These are phyloP conservation scores for Phoronis australis DNA, from an alignment of 2,888 invertebrate species.

Conservation along the genomic window DNA sequence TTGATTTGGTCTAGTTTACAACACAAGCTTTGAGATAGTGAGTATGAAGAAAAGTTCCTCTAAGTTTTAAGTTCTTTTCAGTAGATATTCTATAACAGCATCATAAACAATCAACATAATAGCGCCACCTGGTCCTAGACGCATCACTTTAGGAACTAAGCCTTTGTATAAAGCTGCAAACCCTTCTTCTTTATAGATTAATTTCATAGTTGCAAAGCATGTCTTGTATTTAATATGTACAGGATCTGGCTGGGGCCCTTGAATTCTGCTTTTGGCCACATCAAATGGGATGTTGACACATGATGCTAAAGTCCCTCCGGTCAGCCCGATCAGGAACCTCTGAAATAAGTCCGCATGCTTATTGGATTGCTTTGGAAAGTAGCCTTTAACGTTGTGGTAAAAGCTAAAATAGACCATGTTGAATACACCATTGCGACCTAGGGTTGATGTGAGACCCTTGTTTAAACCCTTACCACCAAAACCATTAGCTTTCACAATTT, in stretches of 20 bases:
- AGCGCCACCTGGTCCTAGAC: conserved; percentile 84
- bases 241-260: conserved; percentile 77
- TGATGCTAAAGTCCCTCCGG: conserved; percentile 80
- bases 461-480: conserved; percentile 75
- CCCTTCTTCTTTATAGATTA: conserved; percentile 86
- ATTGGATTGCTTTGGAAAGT: no score
- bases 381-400: conserved; percentile 83
- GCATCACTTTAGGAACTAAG: conserved; percentile 79
- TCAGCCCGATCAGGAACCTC: conserved; percentile 74
- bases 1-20: no score
- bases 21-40: no score
- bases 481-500: conserved; percentile 72
- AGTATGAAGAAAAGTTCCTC: no score
- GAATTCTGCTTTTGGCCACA: conserved; percentile 91
- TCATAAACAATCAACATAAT: conserved; percentile 93
- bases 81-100: conserved; percentile 71
- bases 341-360: no score
- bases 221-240: conserved; percentile 72
- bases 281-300: conserved; percentile 91
- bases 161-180: conserved; percentile 85
- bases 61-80: no score
- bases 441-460: conserved; percentile 82
- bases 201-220: conserved; percentile 67
- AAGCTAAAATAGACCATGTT: conserved; percentile 94
- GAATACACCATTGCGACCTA: conserved; percentile 83